A percentile compares a stretch with the other conserved stretches of the same genome.
phyloP scores from a whole-genome alignment of 2,797 vertebrate species.

The Leptatherina wallacei region DNA sequence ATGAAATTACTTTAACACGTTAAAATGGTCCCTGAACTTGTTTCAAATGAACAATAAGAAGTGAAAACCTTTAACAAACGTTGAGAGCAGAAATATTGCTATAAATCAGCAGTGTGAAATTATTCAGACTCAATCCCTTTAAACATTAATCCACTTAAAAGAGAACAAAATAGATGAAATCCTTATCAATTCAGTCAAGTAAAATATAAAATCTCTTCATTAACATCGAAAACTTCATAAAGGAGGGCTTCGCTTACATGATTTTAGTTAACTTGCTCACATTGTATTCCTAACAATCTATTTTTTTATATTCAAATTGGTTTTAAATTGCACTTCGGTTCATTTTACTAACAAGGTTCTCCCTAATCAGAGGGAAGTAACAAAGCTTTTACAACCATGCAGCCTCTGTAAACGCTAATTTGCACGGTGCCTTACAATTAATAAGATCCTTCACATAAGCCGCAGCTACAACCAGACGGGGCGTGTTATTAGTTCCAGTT shows the following conservation, averaged over 20 bases:
- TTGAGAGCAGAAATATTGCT: conserved; percentile 16
- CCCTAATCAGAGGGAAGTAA: conserved; percentile 21
- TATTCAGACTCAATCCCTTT: conserved; percentile 60
- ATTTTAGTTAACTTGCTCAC: conserved; percentile 13
- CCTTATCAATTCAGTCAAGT: conserved; percentile 48
- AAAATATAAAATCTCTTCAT: conserved; percentile 37
- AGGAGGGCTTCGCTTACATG: background rate
- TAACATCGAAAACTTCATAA: conserved; percentile 3
- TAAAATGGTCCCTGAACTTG: conserved; percentile 46
- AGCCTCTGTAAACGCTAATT: conserved; percentile 6
- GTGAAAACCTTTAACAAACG: conserved; percentile 8
- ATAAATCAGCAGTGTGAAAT: conserved; percentile 45
- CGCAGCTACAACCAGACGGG: conserved; percentile 1
- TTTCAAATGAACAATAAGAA: conserved; percentile 34
- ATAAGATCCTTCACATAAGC: conserved; percentile 13
- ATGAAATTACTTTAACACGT: conserved; percentile 19
- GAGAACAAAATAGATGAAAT: conserved; percentile 29
- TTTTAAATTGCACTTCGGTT: conserved; percentile 74
- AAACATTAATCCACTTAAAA: conserved; percentile 24
- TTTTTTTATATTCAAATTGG: conserved; percentile 12
- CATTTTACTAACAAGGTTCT: conserved; percentile 3
- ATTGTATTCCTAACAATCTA: conserved; percentile 3
- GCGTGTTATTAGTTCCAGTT: conserved; percentile 28
- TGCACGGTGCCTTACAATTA: background rate
- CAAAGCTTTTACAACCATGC: background rate